Evolutionary conservation across 2,888 invertebrate genomes (phyloP).

Genomic region (Epiblema foenella): DNA sequence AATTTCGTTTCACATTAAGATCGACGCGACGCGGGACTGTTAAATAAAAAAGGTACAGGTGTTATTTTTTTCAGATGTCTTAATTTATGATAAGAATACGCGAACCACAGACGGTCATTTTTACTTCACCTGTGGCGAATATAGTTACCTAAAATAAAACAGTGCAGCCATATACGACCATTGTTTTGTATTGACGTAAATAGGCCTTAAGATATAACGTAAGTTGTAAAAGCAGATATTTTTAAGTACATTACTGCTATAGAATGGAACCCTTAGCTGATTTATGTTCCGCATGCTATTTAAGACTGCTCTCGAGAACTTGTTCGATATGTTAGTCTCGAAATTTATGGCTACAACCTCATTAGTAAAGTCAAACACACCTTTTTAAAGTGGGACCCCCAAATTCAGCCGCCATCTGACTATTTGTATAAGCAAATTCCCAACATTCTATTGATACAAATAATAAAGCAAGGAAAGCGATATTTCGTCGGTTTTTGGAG

Average conservation of each 20-base stretch:
- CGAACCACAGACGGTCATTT: too few species aligned
- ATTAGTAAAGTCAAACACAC: conserved; percentile 82
- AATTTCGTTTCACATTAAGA: neutral
- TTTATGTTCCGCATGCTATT: neutral
- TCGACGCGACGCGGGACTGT: too few species aligned
- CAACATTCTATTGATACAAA: conserved; percentile 81
- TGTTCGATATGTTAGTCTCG: conserved; percentile 60
- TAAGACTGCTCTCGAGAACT: conserved; percentile 54
- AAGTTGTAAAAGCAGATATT: neutral
- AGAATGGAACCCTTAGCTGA: conserved; percentile 4
- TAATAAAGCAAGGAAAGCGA: conserved; percentile 70
- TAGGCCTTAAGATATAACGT: neutral
- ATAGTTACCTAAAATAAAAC: too few species aligned
- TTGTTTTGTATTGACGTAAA: too few species aligned
- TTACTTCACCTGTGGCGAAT: too few species aligned
- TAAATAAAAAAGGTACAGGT: too few species aligned
- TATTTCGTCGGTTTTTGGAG: conserved; percentile 73
- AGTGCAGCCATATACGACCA: too few species aligned
- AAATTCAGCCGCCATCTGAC: conserved; percentile 59
- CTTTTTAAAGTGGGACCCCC: conserved; percentile 72
- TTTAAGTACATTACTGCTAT: neutral
- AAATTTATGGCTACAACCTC: conserved; percentile 68
- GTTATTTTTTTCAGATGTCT: too few species aligned
- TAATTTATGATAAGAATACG: too few species aligned
- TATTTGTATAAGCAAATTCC: conserved; percentile 74